Evolutionary conservation across 2,888 invertebrate genomes (phyloP).

Genomic region (Xanthorhoe spadicearia): DNA sequence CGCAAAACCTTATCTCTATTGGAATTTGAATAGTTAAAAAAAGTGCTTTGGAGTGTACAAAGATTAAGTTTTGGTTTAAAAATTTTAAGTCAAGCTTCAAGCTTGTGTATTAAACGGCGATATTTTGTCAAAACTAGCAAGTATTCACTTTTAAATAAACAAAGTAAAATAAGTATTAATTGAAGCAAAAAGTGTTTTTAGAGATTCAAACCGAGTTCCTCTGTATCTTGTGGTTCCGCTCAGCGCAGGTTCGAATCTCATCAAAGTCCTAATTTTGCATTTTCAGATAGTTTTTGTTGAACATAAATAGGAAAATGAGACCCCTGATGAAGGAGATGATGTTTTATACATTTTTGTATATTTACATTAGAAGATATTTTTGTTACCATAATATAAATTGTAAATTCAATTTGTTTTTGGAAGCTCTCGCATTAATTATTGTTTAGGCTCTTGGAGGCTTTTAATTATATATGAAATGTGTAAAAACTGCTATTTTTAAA

Average conservation of each 20-base stretch:
- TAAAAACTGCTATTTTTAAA: no score
- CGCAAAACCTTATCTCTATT: constrained; percentile 30
- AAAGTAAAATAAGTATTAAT: background rate
- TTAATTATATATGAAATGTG: background rate
- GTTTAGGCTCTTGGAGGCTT: constrained; percentile 6
- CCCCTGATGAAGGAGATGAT: constrained; percentile 16
- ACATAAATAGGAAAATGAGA: constrained; percentile 9
- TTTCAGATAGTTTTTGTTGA: constrained; percentile 7
- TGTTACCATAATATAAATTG: constrained; percentile 19
- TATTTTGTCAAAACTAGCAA: constrained; percentile 4
- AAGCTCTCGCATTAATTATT: constrained; percentile 19
- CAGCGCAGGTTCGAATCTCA: constrained; percentile 10
- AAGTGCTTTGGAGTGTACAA: background rate
- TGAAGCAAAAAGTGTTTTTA: constrained; percentile 9
- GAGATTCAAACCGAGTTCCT: background rate
- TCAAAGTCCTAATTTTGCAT: constrained; percentile 7
- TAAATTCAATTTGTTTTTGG: constrained; percentile 8
- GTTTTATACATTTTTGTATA: constrained; percentile 19
- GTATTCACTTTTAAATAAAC: constrained; percentile 2
- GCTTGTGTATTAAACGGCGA: constrained; percentile 16
- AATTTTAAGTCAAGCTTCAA: constrained; percentile 12
- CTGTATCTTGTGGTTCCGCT: no score
- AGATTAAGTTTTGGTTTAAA: background rate
- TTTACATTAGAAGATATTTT: constrained; percentile 1
- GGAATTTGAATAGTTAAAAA: constrained; percentile 7